Evolutionary conservation across 2,888 invertebrate species (phyloP).

Genomic region (Drosophila prostipennis): DNA sequence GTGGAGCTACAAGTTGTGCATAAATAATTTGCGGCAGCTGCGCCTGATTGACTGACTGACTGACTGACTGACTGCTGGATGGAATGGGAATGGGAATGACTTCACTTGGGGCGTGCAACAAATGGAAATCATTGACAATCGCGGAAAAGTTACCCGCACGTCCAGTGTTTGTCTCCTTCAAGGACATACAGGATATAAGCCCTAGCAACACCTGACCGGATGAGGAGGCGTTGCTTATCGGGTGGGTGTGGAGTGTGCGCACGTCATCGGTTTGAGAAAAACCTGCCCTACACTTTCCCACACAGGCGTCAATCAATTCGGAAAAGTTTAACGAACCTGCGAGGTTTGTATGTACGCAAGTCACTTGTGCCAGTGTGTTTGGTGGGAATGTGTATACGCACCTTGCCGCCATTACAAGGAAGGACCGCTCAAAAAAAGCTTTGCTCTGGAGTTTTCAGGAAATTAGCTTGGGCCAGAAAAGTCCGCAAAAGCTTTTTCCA

Average conservation of each 20-base stretch:
- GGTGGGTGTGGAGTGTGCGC: slow-evolving; percentile 62
- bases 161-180: slow-evolving; percentile 49
- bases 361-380: not conserved
- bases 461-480: slow-evolving; percentile 1
- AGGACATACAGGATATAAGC: slow-evolving; percentile 64
- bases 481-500: slow-evolving; percentile 19
- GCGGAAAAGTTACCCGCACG: slow-evolving; percentile 41
- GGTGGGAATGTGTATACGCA: slow-evolving; percentile 34
- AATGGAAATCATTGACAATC: slow-evolving; percentile 48
- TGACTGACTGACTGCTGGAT: slow-evolving; percentile 22
- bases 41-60: slow-evolving; percentile 41
- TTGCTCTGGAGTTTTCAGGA: not conserved
- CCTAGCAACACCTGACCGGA: slow-evolving; percentile 48
- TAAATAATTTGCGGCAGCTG: slow-evolving; percentile 54
- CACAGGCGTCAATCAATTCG: slow-evolving; percentile 53
- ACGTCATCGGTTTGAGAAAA: slow-evolving; percentile 62
- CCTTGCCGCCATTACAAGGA: slow-evolving; percentile 19
- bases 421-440: slow-evolving; percentile 12
- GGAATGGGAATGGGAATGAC: slow-evolving; percentile 3
- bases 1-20: slow-evolving; percentile 53
- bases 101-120: slow-evolving; percentile 12
- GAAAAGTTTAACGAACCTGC: slow-evolving; percentile 78
- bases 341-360: not conserved
- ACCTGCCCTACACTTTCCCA: slow-evolving; percentile 31
- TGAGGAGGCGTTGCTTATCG: not conserved